Percentiles rank a stretch among this genome's conserved stretches.
These are phyloP conservation scores for Nezara viridula DNA, from an alignment of 2,888 invertebrate species.

Conservation along the genomic window DNA sequence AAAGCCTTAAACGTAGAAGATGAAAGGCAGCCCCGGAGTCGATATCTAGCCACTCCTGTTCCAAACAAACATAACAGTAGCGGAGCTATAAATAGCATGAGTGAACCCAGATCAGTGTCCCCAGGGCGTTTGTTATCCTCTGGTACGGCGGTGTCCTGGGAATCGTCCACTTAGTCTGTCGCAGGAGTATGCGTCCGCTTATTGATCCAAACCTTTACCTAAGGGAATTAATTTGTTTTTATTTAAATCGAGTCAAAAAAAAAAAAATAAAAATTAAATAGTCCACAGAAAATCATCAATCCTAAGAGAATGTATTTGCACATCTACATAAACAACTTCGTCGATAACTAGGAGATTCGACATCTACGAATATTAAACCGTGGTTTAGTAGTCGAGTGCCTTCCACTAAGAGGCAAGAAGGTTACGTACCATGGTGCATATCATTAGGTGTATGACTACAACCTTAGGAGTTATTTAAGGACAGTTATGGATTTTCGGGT, in stretches of 20 bases:
- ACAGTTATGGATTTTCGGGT: too few relatives aligned
- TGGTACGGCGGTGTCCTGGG: background rate
- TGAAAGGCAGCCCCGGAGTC: background rate
- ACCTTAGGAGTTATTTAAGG: too few relatives aligned
- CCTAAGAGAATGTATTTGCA: too few relatives aligned
- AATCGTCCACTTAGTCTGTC: background rate
- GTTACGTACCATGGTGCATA: too few relatives aligned
- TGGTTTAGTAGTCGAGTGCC: too few relatives aligned
- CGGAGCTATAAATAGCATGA: slow-evolving; percentile 9
- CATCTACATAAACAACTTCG: too few relatives aligned
- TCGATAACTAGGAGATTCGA: too few relatives aligned
- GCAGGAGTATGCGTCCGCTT: background rate
- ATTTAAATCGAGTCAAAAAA: background rate
- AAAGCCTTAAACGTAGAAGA: slow-evolving; percentile 29
- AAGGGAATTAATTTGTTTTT: background rate
- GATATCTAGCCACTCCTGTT: slow-evolving; percentile 10
- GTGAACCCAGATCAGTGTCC: slow-evolving; percentile 42
- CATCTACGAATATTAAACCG: too few relatives aligned
- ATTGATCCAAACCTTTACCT: background rate
- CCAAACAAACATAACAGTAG: slow-evolving; percentile 35
- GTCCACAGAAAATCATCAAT: too few relatives aligned
- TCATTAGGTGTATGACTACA: too few relatives aligned
- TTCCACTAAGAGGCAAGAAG: too few relatives aligned
- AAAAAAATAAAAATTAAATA: background rate
- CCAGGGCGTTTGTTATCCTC: slow-evolving; percentile 31